These are phyloP conservation scores for Dynastes maya DNA, from an alignment of 2,888 invertebrate genomes.

Conservation along the genomic window DNA sequence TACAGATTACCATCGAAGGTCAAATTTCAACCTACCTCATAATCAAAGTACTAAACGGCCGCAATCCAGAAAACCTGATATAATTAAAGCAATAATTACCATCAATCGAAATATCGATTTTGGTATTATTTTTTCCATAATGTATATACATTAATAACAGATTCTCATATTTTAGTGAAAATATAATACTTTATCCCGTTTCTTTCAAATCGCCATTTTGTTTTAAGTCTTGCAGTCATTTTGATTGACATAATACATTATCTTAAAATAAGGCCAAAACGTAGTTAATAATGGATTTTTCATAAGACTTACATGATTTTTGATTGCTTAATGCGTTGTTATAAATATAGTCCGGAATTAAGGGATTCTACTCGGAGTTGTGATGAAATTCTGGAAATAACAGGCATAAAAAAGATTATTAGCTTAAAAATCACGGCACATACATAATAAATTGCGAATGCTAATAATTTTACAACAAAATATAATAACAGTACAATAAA, in stretches of 20 bases:
- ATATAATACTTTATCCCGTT: neutral
- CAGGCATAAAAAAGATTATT: neutral
- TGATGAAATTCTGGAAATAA: conserved; percentile 3
- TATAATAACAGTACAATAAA: neutral
- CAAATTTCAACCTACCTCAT: conserved; percentile 33
- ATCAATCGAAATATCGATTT: conserved; percentile 14
- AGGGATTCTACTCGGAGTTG: neutral
- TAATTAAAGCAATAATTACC: conserved; percentile 16
- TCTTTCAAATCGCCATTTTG: conserved; percentile 35
- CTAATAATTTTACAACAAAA: neutral
- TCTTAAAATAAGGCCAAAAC: conserved; percentile 27
- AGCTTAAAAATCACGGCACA: neutral
- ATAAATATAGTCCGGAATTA: neutral
- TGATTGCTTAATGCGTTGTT: neutral
- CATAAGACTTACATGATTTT: conserved; percentile 28
- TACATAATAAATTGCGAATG: neutral
- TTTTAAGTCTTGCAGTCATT: conserved; percentile 5
- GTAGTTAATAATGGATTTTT: neutral
- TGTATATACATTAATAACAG: neutral
- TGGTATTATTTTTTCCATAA: conserved; percentile 17
- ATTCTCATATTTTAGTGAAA: neutral
- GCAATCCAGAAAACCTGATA: conserved; percentile 37
- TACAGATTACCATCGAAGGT: neutral
- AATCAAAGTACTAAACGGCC: neutral
- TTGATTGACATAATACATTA: conserved; percentile 4